Evolutionary conservation across 1,140 invertebrate species (phyloP).

Genomic region (Myzus persicae): DNA sequence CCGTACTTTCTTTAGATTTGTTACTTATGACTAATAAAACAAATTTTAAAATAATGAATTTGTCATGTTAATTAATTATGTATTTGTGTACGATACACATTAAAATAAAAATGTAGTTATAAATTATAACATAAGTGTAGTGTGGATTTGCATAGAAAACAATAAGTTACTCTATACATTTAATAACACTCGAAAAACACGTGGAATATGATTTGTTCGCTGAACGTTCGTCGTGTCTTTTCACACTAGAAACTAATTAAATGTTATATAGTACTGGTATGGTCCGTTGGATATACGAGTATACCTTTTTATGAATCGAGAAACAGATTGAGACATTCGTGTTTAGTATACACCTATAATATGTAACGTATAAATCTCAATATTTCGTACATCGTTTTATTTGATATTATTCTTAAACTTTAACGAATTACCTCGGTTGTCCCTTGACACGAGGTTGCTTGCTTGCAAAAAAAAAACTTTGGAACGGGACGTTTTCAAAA

Average conservation of each 20-base stretch:
- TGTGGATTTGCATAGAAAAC: not conserved
- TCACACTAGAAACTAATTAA: not conserved
- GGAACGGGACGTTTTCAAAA: not conserved
- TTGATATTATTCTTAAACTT: not conserved
- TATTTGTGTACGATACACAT: not conserved
- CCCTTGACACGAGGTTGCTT: not conserved
- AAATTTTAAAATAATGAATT: too few species aligned
- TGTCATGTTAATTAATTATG: too few species aligned
- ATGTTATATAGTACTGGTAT: fast-evolving
- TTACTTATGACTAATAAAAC: not conserved
- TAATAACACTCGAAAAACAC: not conserved
- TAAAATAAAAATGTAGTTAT: not conserved
- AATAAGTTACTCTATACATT: not conserved
- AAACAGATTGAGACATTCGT: too few species aligned
- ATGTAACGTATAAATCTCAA: too few species aligned
- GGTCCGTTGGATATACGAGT: not conserved
- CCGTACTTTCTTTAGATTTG: not conserved
- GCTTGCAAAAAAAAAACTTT: not conserved
- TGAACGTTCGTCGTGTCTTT: not conserved
- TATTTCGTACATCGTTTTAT: not conserved
- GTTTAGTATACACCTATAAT: too few species aligned
- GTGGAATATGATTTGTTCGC: not conserved
- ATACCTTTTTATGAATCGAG: not conserved
- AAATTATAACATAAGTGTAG: not conserved
- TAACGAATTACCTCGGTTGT: not conserved